phyloP scores from a whole-genome alignment of 1,140 invertebrate genomes.

The Andrena cerasifolii region DNA sequence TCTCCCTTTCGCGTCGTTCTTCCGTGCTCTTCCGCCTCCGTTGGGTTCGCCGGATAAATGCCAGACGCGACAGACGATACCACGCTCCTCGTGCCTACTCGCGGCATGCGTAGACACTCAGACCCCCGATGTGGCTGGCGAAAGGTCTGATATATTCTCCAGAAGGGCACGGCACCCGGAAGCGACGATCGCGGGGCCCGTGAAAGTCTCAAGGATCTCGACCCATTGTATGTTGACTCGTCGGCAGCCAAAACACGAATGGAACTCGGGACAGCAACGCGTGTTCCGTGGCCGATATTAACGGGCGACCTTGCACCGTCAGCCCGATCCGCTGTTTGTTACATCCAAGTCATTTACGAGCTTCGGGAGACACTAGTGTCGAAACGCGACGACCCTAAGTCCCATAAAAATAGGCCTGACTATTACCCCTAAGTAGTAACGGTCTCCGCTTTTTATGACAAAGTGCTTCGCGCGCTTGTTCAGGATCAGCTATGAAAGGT shows the following conservation, averaged over 20 bases:
- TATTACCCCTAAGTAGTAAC: too few species aligned
- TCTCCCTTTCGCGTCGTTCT: background rate
- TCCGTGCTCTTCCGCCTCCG: background rate
- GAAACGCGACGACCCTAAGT: too few species aligned
- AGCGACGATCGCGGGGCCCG: background rate
- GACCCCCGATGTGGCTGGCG: too few species aligned
- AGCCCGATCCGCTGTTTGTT: slow-evolving; percentile 9
- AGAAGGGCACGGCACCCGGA: background rate
- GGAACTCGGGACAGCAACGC: background rate
- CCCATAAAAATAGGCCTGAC: too few species aligned
- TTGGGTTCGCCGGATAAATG: background rate
- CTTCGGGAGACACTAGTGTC: too few species aligned
- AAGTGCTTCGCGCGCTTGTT: background rate
- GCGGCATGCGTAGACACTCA: too few species aligned
- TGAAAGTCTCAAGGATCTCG: slow-evolving; percentile 4
- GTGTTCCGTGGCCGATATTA: background rate
- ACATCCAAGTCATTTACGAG: background rate
- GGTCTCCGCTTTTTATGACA: background rate
- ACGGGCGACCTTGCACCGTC: slow-evolving; percentile 2
- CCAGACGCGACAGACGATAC: rapidly evolving
- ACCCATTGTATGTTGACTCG: background rate
- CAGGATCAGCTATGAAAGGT: slow-evolving; percentile 8
- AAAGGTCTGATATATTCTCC: background rate
- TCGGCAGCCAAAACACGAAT: background rate
- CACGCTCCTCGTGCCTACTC: background rate